Conservation (phyloP, 1,140 invertebrate genomes). For the Chlorops oryzae region DNA sequence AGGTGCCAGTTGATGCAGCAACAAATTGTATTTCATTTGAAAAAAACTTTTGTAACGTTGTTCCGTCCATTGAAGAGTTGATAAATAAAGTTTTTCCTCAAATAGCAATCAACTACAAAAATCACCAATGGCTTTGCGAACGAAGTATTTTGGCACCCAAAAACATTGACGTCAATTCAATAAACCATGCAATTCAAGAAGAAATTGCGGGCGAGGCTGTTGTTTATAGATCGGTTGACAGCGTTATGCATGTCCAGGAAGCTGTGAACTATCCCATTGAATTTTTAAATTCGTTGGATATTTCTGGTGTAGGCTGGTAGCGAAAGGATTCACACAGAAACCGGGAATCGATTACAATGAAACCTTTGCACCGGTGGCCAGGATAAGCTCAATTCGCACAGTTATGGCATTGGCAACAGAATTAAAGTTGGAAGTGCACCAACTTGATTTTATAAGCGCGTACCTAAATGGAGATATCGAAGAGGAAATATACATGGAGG, state of each 20-base stretch:
- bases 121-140: slow-evolving; percentile 36
- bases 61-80: slow-evolving; percentile 31
- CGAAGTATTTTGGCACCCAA: slow-evolving; percentile 35
- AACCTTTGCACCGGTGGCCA: slow-evolving; percentile 44
- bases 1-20: too few relatives aligned
- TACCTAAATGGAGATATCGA: slow-evolving; percentile 41
- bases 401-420: slow-evolving; percentile 29
- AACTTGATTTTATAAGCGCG: slow-evolving; percentile 43
- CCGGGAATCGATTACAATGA: slow-evolving; percentile 43
- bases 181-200: slow-evolving; percentile 37
- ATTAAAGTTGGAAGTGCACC: slow-evolving; percentile 17
- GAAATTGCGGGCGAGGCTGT: slow-evolving; percentile 25
- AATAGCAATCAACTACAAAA: slow-evolving; percentile 42
- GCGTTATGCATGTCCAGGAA: too few relatives aligned
- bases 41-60: slow-evolving; percentile 27
- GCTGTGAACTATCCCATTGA: too few relatives aligned
- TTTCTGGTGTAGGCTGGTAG: slow-evolving; percentile 40
- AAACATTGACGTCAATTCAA: slow-evolving; percentile 36
- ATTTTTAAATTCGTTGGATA: slow-evolving; percentile 47
- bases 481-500: slow-evolving; percentile 37
- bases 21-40: slow-evolving; percentile 44
- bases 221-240: too few relatives aligned
- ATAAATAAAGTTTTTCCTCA: slow-evolving; percentile 44
- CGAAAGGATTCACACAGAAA: slow-evolving; percentile 40
- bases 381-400: slow-evolving; percentile 30